phyloP scores from a whole-genome alignment of 1,140 invertebrate genomes.

The Saxidomus purpurata region DNA sequence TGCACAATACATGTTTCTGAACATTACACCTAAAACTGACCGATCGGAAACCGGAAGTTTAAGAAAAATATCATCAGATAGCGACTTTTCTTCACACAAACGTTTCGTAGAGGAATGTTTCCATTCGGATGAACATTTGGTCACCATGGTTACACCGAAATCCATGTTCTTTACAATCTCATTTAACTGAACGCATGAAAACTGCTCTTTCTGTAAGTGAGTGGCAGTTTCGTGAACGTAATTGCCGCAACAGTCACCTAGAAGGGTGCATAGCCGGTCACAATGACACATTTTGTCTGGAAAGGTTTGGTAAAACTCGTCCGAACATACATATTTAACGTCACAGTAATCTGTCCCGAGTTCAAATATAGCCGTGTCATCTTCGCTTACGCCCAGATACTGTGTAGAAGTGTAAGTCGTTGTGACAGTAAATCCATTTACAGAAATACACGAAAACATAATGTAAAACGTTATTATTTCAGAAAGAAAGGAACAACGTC shows the following conservation, averaged over 20 bases:
- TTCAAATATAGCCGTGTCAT: background rate
- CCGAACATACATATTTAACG: background rate
- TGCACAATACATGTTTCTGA: slow-evolving; percentile 35
- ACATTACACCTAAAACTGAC: background rate
- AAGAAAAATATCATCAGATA: background rate
- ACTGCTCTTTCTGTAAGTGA: background rate
- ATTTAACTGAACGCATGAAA: background rate
- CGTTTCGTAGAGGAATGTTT: background rate
- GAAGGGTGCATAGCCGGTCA: slow-evolving; percentile 17
- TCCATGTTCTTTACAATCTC: background rate
- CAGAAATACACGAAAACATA: no score
- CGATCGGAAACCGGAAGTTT: slow-evolving; percentile 20
- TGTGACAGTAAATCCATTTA: no score
- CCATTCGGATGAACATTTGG: slow-evolving; percentile 22
- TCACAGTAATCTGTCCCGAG: background rate
- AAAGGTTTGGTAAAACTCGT: background rate
- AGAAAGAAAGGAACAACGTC: no score
- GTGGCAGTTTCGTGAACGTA: no score
- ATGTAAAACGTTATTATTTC: no score
- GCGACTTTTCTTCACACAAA: slow-evolving; percentile 8
- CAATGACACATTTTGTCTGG: slow-evolving; percentile 54
- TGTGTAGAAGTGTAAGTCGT: no score
- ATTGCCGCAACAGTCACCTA: slow-evolving; percentile 37
- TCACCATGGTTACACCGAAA: slow-evolving; percentile 22
- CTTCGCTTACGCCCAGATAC: no score